A percentile compares a stretch with the other conserved stretches of the same genome.
Evolutionary conservation across 2,797 vertebrate genomes (phyloP).

Genomic region (Ctenosaura bakeri): DNA sequence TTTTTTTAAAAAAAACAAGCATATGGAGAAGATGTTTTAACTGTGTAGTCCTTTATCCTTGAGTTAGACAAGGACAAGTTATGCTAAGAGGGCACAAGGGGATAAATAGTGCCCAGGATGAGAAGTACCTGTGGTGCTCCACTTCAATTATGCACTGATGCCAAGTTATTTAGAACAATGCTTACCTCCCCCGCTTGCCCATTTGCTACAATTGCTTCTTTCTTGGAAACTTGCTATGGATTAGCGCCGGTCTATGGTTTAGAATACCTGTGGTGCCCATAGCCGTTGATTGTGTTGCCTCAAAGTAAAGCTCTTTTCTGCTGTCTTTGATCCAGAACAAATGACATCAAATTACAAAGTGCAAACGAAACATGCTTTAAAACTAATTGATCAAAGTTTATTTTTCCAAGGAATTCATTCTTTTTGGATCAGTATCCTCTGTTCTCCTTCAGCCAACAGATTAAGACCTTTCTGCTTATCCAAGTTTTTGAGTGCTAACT

Average conservation of each 20-base stretch:
- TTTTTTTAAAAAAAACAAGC: conserved; percentile 53
- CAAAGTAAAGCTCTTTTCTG: too few species aligned
- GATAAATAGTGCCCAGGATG: too few species aligned
- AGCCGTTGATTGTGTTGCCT: too few species aligned
- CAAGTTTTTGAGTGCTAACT: too few species aligned
- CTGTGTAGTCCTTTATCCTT: neutral
- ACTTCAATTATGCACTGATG: neutral
- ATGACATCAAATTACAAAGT: neutral
- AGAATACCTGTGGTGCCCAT: too few species aligned
- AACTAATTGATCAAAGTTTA: neutral
- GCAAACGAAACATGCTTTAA: neutral
- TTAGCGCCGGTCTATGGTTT: too few species aligned
- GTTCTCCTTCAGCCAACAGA: too few species aligned
- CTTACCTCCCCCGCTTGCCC: too few species aligned
- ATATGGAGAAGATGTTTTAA: neutral
- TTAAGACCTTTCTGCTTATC: too few species aligned
- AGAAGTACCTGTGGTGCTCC: too few species aligned
- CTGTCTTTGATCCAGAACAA: neutral
- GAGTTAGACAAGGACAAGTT: neutral
- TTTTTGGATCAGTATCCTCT: neutral
- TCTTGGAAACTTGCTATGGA: too few species aligned
- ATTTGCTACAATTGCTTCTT: too few species aligned
- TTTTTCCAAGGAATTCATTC: neutral
- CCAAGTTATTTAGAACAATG: neutral
- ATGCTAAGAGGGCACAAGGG: neutral